These are phyloP conservation scores for Phainopepla nitens DNA, from an alignment of 2,113 vertebrate species.

Conservation along the genomic window DNA sequence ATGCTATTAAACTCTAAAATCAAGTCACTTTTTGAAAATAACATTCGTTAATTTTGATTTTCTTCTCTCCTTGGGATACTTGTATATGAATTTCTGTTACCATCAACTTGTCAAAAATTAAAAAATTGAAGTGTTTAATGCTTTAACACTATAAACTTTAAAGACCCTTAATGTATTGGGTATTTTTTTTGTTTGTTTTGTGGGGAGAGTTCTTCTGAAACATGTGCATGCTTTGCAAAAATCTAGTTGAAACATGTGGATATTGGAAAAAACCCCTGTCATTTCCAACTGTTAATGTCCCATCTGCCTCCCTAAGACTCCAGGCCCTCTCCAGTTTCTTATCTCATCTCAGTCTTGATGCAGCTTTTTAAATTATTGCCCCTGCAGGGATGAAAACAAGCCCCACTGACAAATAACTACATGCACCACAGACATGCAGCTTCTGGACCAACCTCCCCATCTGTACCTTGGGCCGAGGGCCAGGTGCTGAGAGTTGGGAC, in stretches of 20 bases:
- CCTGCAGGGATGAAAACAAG: neutral
- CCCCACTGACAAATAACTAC: neutral
- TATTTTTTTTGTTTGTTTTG: neutral
- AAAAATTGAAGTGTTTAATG: neutral
- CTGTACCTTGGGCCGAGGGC: neutral
- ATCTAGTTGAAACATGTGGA: neutral
- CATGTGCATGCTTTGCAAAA: neutral
- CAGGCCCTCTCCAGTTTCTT: neutral
- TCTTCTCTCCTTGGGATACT: neutral
- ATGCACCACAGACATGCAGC: neutral
- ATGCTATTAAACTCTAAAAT: neutral
- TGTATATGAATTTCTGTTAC: neutral
- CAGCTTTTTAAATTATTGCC: neutral
- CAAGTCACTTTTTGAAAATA: neutral
- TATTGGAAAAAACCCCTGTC: neutral
- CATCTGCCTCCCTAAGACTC: neutral
- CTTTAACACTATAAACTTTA: neutral
- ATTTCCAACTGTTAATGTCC: neutral
- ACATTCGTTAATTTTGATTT: neutral
- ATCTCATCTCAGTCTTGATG: neutral
- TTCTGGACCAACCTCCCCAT: neutral
- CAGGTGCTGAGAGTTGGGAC: neutral
- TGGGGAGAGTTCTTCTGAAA: neutral
- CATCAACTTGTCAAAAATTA: neutral
- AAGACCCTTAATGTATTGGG: neutral